Base-by-base conservation (phyloP, 2,888 invertebrate genomes). In the Harpalus rufipes region DNA sequence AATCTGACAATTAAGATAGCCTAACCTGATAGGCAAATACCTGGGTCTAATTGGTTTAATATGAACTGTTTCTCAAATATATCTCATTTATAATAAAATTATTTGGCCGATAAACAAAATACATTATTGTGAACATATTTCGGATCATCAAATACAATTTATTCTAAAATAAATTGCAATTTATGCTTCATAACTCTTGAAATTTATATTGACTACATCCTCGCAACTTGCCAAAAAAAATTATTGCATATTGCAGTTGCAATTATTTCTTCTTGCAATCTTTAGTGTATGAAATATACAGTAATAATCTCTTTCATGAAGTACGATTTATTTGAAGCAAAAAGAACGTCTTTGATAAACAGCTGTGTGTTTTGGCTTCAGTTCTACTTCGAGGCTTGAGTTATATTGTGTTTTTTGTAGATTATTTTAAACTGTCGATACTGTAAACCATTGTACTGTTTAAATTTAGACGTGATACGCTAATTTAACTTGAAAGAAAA, bases 401-500 rank as follows among this genome's bases (percentile, higher is more conserved):
- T 68, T 68, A 68, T 39, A 39, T 68, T 68, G 21, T 25, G 39
- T 74, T 16, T 74, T 63, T 21, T 74, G 41, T 44, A 44, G 41
- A 44, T 68, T 74, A 74, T 74, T 74, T 74, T 74, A 16, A 74
- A 44, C 44, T 74, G 44, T 74, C 72, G 72, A 74, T 74, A 18
- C 41, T 74, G 18, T 74, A 44, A 44, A 44, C 72, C 44, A 74
- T 74, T 74, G 72, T 74, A 44, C 18, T 7, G 12, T 44, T 39
- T 41, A 44, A 74, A 74, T 74, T 12, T 74, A 74, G 14, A 14
- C 41, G 16, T 74, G 16, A 10, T 18, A 18, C 72, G 41, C 16
- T 44, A 44, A 74, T 74, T 74, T 74, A 74, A 44, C 72, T 74
- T 74, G 51, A 74, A 74, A 74, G 72, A 16, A 39, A 74, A 74